phyloP scores from a whole-genome alignment of 2,888 invertebrate genomes.

The Pterobdella sp. region DNA sequence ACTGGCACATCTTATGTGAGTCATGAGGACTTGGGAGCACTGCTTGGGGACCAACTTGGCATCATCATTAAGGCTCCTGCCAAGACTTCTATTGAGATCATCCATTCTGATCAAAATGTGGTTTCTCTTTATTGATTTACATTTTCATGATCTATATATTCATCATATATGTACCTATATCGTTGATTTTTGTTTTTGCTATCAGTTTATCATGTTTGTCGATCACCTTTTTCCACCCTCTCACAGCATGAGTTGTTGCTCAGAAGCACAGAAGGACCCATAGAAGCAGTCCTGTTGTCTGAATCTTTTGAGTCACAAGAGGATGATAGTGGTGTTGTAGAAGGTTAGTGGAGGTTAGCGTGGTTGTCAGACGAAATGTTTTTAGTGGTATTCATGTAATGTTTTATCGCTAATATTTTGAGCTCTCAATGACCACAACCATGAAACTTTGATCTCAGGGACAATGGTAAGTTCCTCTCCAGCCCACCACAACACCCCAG shows the following conservation, averaged over 20 bases:
- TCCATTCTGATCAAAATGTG: neutral
- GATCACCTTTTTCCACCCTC: neutral
- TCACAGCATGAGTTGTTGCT: neutral
- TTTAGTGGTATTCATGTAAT: too few species aligned
- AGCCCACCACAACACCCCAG: neutral
- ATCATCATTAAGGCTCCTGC: constrained; percentile 16
- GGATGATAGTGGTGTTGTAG: neutral
- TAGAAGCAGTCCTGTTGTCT: neutral
- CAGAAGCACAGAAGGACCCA: constrained; percentile 8
- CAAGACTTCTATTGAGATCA: neutral
- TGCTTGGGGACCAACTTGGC: neutral
- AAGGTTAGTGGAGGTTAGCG: too few species aligned
- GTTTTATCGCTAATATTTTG: too few species aligned
- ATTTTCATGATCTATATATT: too few species aligned
- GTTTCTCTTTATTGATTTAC: too few species aligned
- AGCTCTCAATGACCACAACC: too few species aligned
- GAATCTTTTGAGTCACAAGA: neutral
- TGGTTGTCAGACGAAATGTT: too few species aligned
- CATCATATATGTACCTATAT: too few species aligned
- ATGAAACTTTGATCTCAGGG: too few species aligned
- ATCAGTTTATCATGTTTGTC: neutral
- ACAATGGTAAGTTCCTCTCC: too few species aligned
- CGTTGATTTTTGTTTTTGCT: too few species aligned
- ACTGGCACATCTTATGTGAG: constrained; percentile 16
- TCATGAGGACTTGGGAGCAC: constrained; percentile 17